Base-by-base conservation (phyloP, 2,797 vertebrate genomes). In the Sorex maritimensis region DNA sequence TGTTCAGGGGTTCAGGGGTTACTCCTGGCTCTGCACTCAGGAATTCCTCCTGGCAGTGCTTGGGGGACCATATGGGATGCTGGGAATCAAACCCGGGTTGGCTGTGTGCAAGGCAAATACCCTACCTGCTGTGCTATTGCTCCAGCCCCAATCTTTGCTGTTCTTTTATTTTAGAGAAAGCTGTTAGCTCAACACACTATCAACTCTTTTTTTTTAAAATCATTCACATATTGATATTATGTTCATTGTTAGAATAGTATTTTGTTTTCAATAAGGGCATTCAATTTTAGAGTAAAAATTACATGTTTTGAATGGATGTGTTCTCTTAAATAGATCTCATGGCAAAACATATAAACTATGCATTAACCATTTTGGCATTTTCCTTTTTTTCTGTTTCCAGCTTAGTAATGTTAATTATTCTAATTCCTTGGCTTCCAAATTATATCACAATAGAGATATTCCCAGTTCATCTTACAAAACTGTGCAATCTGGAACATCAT, bases 301-400 rank as follows among this genome's bases (percentile, higher is more conserved):
- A 41, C 1, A 13, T 6, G 58, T 86, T 77, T 63, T 61, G 17
- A 61, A 61, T 61, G 58, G 28, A 34, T 81, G 30, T 81, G 5
- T 93, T n/a, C 14, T 34, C 26, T 75, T 91, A 73, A 41, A 89
- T 10, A 1, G 11, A 91, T 78, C 75, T 86, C 88, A 74, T 86
- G 58, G 5, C 77, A 81, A 90, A 46, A 61, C 79, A 78, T 63
- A 92, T 74, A 83, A 86, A 82, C 85, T 93, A 5, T 78, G n/a
- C 79, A 81, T 75, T 82, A 68, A 90, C 12, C 95, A 28, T 83
- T 88, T 95, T 97, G 86, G 75, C 81, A 98, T 95, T 96, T 98
- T 96, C 86, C 97, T 15, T 85, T 91, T 12, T 98, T 98, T 96
- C 75, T 84, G 28, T 69, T 98, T 95, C 90, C 97, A 98, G 97